Base-by-base conservation (phyloP, 2,113 vertebrate genomes). In the Muntiacus muntjak region DNA sequence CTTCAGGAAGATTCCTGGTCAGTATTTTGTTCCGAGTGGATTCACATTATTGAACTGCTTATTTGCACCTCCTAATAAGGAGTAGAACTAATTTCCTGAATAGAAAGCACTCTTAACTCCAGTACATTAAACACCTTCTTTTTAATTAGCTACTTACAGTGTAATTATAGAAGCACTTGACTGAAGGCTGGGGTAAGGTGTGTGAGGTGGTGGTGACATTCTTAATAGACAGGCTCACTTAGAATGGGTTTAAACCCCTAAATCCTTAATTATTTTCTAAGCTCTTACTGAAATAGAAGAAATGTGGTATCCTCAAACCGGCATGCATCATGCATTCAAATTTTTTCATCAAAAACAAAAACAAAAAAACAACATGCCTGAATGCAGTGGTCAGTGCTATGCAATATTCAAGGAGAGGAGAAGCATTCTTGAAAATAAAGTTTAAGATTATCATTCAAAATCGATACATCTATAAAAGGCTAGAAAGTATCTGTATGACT, bases 81-180 rank as follows among this genome's bases (percentile, higher is more conserved):
- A 96, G 74, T 54, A 89, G 57, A 91, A 64, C 19, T 83, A 91
- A 94, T 89, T 89, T 43, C 96, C 97, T 92, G 64, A 28, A 57
- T n/a, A 78, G 92, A 95, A 93, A 94, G 84, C 79, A n/a, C 57
- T 96, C 78, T 97, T 81, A 36, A 84, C 96, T 84, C 43, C 0
- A 13, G 88, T 95, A 88, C 0, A 2, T 92, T 94, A 89, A 91
- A 74, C 79, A 85, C 15, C 40, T 96, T 94, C 84, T 60, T 76
- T 76, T 76, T 96, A 98, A 98, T 98, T 97, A 98, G 97, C 96
- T 95, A 81, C 90, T 98, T 92, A 84, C 82, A 89, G 28, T 23
- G 91, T 67, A 89, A 85, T 81, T 57, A 40, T 25, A 0, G 40
- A 92, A 57, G 16, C 40, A 33, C 25, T 76, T 87, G 83, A 89